Base-by-base conservation (phyloP, 2,888 invertebrate genomes). In the Acanthosepion pharaonis region DNA sequence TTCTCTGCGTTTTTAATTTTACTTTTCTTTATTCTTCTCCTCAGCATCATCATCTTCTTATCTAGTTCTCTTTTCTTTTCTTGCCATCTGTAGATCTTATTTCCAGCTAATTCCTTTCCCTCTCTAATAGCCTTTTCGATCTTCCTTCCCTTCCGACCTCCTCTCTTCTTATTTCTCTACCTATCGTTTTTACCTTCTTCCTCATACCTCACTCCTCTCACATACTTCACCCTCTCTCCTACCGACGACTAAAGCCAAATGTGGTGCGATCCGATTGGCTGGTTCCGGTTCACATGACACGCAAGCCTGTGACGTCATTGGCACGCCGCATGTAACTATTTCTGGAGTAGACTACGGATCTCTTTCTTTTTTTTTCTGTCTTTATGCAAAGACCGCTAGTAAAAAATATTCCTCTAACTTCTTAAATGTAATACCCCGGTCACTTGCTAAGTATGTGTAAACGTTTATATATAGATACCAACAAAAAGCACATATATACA, bases 251-350 rank as follows among this genome's bases (percentile, higher is more conserved):
- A 95, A 78, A 95, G 95, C 95, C 95, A 96, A 95, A 96, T 96
- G 96, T 96, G 96, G 95, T 95, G 95, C 59, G 93, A 95, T 95
- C 91, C 95, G 96, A 96, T 96, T 96, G 96, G 96, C 78, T 95
- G 95, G 95, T 95, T 95, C 94, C 91, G 59, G 92, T 59, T 92
- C 94, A 94, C 59, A 49, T 59, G 92, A 53, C 51, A 95, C 95
- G 95, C 94, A 95, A 95, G 95, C 94, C 95, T 95, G 94, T 94
- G 95, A 96, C 95, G 95, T 96, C 95, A 95, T 95, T 94, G 91
- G 94, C 95, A 94, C 94, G 94, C 94, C 94, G 94, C 95, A 94
- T 92, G 92, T 51, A 28, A n/a, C 92, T 92, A 92, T 92, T 92
- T 49, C 49, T 49, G 48, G 42, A 28, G 9, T 33, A 9, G 11